Evolutionary conservation across 1,140 invertebrate genomes (phyloP), one percentile per base, ranked within the genome.

Genomic region (Bombyx mandarina): DNA sequence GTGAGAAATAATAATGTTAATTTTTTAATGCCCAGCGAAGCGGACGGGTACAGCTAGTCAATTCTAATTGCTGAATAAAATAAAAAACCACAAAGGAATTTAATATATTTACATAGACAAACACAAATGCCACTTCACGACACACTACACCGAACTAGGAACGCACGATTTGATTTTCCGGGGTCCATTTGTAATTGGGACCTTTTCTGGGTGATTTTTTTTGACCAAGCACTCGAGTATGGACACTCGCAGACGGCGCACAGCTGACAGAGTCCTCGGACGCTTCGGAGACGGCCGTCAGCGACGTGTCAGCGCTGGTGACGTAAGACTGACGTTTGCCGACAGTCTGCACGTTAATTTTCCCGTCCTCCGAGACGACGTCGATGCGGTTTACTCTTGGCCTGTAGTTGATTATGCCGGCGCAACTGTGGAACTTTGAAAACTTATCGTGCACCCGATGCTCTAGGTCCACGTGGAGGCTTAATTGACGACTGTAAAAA

Each of bases 101-200:
- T 35, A 35, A 35, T 35, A 35, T 35, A 35, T 35, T 1, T 35
- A 35, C 4, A 35, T 35, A 35, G 26, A 35, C 26, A 35, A 61
- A 62, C 47, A 56, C 54, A 60, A 55, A 62, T 62, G 53, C 54
- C 55, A 61, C 60, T 61, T 45, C 46, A 54, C 55, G 48, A 54
- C 18, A 43, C 52, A 62, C 56, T 10, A 9, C 6, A 52, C 50
- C 18, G 43, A 48, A 53, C 35, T 57, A 77, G 7, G 74, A 67
- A 53, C 67, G 67, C 47, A 81, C 75, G 55, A 77, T 71, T 49
- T 75, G 77, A 1, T 73, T 77, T 2, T 75, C 78, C 1, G 82
- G 79, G 47, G 81, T 77, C 79, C 82, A 85, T 42, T 77, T 79
- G 52, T 82, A 82, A 12, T 58, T 59, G 45, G 75, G 67, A 7